Evolutionary conservation across 1,140 invertebrate genomes (phyloP).

Genomic region (Drosophila equinoxialis): DNA sequence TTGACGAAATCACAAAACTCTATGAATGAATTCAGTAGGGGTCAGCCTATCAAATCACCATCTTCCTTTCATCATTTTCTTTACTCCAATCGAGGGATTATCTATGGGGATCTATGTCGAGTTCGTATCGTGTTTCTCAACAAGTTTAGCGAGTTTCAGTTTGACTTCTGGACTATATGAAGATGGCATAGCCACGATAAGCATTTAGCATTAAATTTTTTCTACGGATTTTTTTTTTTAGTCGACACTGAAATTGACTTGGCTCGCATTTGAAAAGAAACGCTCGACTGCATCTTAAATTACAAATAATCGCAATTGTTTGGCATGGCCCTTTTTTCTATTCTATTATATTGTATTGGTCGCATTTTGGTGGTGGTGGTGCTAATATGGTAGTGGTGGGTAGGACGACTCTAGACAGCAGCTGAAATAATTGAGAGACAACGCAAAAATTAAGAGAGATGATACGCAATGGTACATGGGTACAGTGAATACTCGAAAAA

Average conservation of each 20-base stretch:
- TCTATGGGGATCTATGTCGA: conserved; percentile 24
- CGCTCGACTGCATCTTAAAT: conserved; percentile 82
- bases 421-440: conserved; percentile 83
- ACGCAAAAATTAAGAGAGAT: conserved; percentile 67
- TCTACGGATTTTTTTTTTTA: conserved; percentile 48
- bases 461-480: conserved; percentile 19
- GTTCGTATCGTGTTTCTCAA: conserved; percentile 73
- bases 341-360: conserved; percentile 26
- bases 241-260: conserved; percentile 63
- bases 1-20: conserved; percentile 50
- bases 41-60: conserved; percentile 75
- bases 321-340: conserved; percentile 25
- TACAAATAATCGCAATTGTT: conserved; percentile 82
- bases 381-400: conserved; percentile 24
- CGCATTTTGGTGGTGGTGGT: conserved; percentile 7
- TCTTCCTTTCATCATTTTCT: conserved; percentile 24
- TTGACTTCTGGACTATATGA: conserved; percentile 69
- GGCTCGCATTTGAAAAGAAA: conserved; percentile 61
- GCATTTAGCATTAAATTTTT: conserved; percentile 68
- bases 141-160: conserved; percentile 79
- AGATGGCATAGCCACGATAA: conserved; percentile 61
- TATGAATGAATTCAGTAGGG: conserved; percentile 11
- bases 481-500: conserved; percentile 9
- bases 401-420: conserved; percentile 44
- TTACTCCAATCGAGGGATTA: conserved; percentile 22